Evolutionary conservation across 2,888 invertebrate genomes (phyloP).

Genomic region (Brenthis hecate): DNA sequence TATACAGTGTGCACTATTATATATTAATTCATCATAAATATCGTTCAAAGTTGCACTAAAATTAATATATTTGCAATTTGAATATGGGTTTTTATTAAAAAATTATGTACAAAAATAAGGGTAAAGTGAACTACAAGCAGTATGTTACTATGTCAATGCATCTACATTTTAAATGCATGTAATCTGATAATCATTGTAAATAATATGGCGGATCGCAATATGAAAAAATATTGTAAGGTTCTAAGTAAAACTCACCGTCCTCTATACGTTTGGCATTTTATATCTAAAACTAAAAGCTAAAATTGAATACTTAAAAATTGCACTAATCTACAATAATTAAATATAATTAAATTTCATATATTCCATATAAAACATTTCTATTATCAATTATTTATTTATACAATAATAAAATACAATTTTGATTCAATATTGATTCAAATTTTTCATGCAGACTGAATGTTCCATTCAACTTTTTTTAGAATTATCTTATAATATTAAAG

Average conservation of each 20-base stretch:
- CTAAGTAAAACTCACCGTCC: conserved; percentile 13
- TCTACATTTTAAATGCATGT: neutral
- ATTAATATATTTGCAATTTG: conserved; percentile 9
- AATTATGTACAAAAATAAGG: neutral
- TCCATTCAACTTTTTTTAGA: conserved; percentile 1
- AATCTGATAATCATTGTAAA: conserved; percentile 11
- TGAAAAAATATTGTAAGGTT: neutral
- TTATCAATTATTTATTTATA: neutral
- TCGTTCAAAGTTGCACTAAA: neutral
- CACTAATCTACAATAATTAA: neutral
- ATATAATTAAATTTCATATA: neutral
- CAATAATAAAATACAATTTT: neutral
- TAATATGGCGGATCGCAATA: conserved; percentile 5
- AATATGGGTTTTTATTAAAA: neutral
- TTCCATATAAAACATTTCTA: neutral
- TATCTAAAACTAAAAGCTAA: conserved; percentile 7
- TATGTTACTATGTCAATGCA: neutral
- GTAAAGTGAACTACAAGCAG: neutral
- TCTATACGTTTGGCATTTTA: conserved; percentile 8
- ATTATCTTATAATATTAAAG: neutral
- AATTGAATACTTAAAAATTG: conserved; percentile 5
- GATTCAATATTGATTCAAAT: neutral
- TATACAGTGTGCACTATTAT: conserved; percentile 1
- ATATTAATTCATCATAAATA: neutral
- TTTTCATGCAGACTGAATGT: conserved; percentile 11